Evolutionary conservation across 1,140 invertebrate species (phyloP).

Genomic region (Nasonia giraulti): DNA sequence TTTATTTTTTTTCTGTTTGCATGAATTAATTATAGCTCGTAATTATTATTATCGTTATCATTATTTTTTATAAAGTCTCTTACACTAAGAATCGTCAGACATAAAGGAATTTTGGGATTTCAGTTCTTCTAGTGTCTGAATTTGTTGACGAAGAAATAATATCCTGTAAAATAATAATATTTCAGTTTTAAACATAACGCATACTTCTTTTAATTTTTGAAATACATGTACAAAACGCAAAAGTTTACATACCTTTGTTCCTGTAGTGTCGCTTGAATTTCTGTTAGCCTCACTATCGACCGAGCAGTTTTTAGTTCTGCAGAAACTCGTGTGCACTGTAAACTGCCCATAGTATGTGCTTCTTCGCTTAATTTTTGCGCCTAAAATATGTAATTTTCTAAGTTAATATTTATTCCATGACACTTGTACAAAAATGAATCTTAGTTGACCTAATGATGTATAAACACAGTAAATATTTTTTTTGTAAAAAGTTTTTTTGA

Average conservation of each 20-base stretch:
- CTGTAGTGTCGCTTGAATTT: slow-evolving; percentile 97
- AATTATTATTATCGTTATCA: slow-evolving; percentile 69
- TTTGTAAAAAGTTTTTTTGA: no score
- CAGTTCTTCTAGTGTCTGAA: slow-evolving; percentile 90
- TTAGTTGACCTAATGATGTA: no score
- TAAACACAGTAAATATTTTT: no score
- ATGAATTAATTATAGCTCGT: slow-evolving; percentile 74
- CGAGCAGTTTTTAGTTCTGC: slow-evolving; percentile 95
- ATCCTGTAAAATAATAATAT: slow-evolving; percentile 78
- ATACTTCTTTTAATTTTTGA: slow-evolving; percentile 1
- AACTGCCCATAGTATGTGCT: slow-evolving; percentile 87
- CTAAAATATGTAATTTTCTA: slow-evolving; percentile 72
- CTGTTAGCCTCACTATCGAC: slow-evolving; percentile 93
- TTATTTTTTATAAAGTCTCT: slow-evolving; percentile 72
- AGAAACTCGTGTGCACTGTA: slow-evolving; percentile 94
- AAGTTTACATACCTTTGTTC: slow-evolving; percentile 90
- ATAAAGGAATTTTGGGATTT: slow-evolving; percentile 95
- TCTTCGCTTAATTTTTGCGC: slow-evolving; percentile 90
- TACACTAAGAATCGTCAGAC: slow-evolving; percentile 83
- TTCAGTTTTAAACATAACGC: slow-evolving; percentile 22
- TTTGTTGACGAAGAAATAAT: slow-evolving; percentile 93
- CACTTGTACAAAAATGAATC: no score
- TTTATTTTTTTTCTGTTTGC: slow-evolving; percentile 70
- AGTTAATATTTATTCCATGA: not conserved
- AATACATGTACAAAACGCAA: not conserved